These are phyloP conservation scores for Calyptommatus sinebrachiatus DNA, from an alignment of 2,113 vertebrate genomes.

Conservation along the genomic window DNA sequence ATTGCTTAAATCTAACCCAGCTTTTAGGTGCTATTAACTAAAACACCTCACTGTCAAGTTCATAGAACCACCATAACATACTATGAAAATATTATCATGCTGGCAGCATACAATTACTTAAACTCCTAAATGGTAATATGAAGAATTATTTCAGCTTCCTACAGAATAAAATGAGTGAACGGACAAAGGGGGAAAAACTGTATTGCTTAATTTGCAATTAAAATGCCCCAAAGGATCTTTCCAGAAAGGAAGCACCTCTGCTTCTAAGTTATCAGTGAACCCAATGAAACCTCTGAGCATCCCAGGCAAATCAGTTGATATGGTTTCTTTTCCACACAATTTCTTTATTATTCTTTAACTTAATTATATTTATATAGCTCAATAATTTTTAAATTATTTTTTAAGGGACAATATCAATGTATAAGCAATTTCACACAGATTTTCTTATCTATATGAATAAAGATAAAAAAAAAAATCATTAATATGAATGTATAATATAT, in stretches of 20 bases:
- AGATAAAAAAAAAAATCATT: background rate
- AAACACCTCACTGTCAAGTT: slow-evolving; percentile 2
- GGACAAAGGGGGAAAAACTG: slow-evolving; percentile 11
- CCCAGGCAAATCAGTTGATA: background rate
- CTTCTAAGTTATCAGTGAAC: background rate
- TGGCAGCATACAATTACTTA: slow-evolving; percentile 47
- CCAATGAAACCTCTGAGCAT: slow-evolving; percentile 12
- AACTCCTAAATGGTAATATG: slow-evolving; percentile 38
- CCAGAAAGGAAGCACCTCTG: background rate
- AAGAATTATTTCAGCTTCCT: slow-evolving; percentile 33
- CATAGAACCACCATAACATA: slow-evolving; percentile 31
- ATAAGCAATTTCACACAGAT: background rate
- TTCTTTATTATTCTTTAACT: background rate
- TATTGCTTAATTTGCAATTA: slow-evolving; percentile 19
- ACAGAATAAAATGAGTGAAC: background rate
- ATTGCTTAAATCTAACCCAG: too few species aligned
- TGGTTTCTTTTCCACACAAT: background rate
- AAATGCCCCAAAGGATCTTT: background rate
- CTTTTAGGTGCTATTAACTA: too few species aligned
- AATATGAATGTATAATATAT: slow-evolving; percentile 22
- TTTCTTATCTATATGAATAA: too few species aligned
- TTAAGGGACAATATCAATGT: slow-evolving; percentile 1
- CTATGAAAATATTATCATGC: slow-evolving; percentile 22
- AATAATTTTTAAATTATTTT: background rate
- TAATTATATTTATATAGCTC: background rate